These are phyloP conservation scores for Zenarchopterus dispar DNA, from an alignment of 2,797 vertebrate species.

Conservation along the genomic window DNA sequence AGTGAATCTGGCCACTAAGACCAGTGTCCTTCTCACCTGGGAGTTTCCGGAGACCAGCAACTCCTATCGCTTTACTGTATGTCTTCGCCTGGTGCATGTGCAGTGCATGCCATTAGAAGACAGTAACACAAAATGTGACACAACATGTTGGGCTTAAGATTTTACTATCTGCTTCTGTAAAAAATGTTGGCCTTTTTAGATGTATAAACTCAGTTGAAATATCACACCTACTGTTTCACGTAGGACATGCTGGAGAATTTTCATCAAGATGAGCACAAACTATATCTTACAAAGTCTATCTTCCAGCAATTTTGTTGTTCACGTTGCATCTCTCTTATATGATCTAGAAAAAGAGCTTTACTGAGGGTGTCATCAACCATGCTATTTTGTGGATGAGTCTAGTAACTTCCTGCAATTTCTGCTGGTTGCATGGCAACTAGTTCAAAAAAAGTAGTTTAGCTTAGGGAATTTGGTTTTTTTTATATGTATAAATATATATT, in stretches of 20 bases:
- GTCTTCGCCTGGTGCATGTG: conserved; percentile 39
- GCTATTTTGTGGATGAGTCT: background rate
- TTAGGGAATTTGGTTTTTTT: no score
- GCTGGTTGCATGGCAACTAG: conserved; percentile 21
- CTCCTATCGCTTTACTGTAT: conserved; percentile 89
- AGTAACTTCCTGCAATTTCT: conserved; percentile 12
- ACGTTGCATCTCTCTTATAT: background rate
- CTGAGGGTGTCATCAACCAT: no score
- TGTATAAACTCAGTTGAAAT: no score
- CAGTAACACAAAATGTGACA: no score
- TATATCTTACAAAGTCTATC: no score
- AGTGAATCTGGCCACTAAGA: conserved; percentile 97
- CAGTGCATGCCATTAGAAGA: background rate
- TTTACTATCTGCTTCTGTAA: no score
- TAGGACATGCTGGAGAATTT: no score
- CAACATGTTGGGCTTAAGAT: background rate
- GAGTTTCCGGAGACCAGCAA: conserved; percentile 93
- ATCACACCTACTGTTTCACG: no score
- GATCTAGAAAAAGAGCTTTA: no score
- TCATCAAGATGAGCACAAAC: no score
- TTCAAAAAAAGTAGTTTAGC: conserved; percentile 12
- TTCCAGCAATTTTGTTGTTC: conserved; percentile 1
- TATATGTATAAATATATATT: no score
- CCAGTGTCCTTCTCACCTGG: conserved; percentile 95
- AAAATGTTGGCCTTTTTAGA: no score